A percentile compares a stretch with the other conserved stretches of the same genome.
Conservation (phyloP, 1,140 invertebrate genomes). For the Formica exsecta region DNA sequence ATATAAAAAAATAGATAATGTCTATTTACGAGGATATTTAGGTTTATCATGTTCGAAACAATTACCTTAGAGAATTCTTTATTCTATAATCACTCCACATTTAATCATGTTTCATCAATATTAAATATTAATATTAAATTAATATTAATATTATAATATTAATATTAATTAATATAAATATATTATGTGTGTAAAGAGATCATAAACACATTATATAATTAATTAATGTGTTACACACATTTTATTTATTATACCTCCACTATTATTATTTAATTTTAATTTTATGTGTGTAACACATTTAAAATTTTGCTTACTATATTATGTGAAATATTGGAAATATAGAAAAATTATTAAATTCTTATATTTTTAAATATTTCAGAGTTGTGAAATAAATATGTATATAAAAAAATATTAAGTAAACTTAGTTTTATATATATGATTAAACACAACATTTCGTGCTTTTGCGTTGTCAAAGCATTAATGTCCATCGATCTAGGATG, state of each 20-base stretch:
- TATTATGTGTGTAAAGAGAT: neutral
- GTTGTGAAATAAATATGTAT: neutral
- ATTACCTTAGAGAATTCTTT: neutral
- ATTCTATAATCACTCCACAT: neutral
- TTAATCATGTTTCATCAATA: neutral
- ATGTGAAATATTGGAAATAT: no score
- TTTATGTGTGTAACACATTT: no score
- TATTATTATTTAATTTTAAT: neutral
- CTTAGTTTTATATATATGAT: neutral
- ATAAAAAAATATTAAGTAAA: neutral
- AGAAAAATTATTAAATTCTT: no score
- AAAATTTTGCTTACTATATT: no score
- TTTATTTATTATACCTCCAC: neutral
- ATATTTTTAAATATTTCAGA: no score
- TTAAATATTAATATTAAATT: neutral
- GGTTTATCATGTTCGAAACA: neutral
- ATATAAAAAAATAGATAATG: neutral
- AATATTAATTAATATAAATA: no score
- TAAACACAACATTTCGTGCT: neutral
- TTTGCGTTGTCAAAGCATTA: neutral
- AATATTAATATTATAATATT: neutral
- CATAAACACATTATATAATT: neutral
- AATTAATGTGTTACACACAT: constrained; percentile 11
- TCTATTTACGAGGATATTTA: neutral
- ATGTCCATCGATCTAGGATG: neutral